Evolutionary conservation across 2,797 vertebrate species (phyloP).

Genomic region (Rallus crepitans): DNA sequence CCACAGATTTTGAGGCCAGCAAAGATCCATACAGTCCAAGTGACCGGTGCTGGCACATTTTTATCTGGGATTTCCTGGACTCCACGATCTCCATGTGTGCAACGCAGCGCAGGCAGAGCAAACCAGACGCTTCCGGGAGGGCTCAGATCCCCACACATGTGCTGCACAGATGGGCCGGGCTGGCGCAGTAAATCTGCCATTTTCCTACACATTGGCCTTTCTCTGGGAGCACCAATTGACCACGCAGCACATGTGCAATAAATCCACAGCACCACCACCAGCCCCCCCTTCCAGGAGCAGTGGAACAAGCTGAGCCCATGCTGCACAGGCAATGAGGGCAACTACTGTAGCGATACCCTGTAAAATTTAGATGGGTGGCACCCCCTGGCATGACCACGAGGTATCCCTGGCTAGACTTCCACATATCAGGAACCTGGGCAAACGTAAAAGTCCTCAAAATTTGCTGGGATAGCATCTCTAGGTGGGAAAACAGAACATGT

Average conservation of each 20-base stretch:
- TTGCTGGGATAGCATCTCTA: neutral
- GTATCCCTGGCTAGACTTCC: neutral
- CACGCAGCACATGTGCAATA: neutral
- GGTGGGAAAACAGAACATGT: neutral
- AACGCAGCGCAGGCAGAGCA: neutral
- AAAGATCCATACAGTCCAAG: neutral
- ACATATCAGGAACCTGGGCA: neutral
- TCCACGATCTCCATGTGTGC: fast-evolving
- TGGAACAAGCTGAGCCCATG: fast-evolving
- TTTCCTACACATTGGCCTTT: neutral
- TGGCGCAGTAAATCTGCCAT: constrained; percentile 45
- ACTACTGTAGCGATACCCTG: fast-evolving
- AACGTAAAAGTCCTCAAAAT: neutral
- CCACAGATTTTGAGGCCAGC: neutral
- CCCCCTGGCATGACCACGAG: fast-evolving
- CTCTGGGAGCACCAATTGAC: neutral
- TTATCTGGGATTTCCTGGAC: neutral
- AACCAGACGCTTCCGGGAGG: neutral
- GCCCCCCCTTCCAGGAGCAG: neutral
- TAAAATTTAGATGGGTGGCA: neutral
- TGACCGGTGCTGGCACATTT: neutral
- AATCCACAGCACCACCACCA: neutral
- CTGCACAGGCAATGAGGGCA: neutral
- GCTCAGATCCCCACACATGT: constrained; percentile 50
- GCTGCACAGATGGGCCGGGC: constrained; percentile 42